phyloP scores from a whole-genome alignment of 2,113 vertebrate species.

The Mesitornis unicolor region DNA sequence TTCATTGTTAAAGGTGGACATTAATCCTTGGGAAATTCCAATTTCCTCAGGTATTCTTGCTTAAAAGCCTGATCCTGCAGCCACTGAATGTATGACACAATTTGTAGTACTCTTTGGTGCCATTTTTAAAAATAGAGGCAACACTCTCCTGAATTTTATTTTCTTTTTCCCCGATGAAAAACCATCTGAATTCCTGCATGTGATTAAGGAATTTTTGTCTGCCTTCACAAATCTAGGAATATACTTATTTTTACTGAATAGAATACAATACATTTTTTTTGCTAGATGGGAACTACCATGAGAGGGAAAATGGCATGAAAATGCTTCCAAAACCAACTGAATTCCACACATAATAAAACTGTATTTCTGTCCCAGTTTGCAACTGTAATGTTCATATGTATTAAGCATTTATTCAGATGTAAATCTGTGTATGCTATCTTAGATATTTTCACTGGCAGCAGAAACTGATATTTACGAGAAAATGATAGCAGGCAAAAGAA shows the following conservation, averaged over 20 bases:
- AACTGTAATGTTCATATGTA: not conserved
- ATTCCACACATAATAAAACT: not conserved
- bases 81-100: not conserved
- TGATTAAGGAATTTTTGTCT: not conserved
- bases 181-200: not conserved
- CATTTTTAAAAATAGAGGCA: not conserved
- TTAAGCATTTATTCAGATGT: not conserved
- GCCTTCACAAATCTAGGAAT: not conserved
- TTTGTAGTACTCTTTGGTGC: not conserved
- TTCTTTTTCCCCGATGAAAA: not conserved
- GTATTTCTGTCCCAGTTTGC: not conserved
- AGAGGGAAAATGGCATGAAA: not conserved
- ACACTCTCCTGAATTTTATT: not conserved
- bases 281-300: not conserved
- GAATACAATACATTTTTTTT: not conserved
- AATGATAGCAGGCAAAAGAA: not conserved
- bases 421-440: not conserved
- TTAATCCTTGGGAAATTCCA: not conserved
- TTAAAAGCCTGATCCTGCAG: not conserved
- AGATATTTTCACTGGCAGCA: not conserved
- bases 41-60: not conserved
- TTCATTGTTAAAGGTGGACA: not conserved
- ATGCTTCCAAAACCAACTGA: not conserved
- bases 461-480: not conserved
- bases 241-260: not conserved